Conservation (phyloP, 2,113 vertebrate genomes). For the Neolamprologus brichardi region DNA sequence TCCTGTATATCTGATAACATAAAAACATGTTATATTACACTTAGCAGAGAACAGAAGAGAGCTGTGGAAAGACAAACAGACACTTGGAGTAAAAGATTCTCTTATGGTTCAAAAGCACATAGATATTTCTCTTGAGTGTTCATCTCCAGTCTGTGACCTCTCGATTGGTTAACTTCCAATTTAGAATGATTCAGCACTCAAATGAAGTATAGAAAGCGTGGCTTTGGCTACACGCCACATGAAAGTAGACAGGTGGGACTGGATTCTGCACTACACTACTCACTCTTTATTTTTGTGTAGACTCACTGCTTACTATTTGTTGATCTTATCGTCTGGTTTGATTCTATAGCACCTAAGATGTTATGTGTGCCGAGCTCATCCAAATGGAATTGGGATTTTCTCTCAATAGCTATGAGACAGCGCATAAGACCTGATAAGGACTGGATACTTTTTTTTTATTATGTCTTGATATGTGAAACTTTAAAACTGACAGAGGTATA, state of each 20-base stretch:
- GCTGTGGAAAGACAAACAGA: not conserved
- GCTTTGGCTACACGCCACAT: not conserved
- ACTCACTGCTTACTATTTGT: not conserved
- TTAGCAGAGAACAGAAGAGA: not conserved
- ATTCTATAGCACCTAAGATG: not conserved
- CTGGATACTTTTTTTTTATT: not conserved
- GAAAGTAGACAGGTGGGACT: not conserved
- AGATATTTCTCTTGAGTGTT: slow-evolving; percentile 12
- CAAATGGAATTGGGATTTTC: not conserved
- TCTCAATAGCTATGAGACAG: not conserved
- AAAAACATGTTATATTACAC: not conserved
- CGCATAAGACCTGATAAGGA: not conserved
- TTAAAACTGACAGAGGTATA: not conserved
- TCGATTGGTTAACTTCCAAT: slow-evolving; percentile 21
- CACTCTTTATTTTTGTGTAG: not conserved
- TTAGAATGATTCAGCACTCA: slow-evolving; percentile 18
- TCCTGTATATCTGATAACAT: not conserved
- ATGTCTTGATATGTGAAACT: not conserved
- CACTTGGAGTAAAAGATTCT: not conserved
- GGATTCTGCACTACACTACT: not conserved
- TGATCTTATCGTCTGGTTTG: not conserved
- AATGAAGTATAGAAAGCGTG: slow-evolving; percentile 5
- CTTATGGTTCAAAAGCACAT: not conserved
- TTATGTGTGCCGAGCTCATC: not conserved
- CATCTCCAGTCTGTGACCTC: slow-evolving; percentile 1